A percentile compares a stretch with the other conserved stretches of the same genome.
Conservation (phyloP, 2,113 vertebrate species). For the Brachypodius melanocephalos region DNA sequence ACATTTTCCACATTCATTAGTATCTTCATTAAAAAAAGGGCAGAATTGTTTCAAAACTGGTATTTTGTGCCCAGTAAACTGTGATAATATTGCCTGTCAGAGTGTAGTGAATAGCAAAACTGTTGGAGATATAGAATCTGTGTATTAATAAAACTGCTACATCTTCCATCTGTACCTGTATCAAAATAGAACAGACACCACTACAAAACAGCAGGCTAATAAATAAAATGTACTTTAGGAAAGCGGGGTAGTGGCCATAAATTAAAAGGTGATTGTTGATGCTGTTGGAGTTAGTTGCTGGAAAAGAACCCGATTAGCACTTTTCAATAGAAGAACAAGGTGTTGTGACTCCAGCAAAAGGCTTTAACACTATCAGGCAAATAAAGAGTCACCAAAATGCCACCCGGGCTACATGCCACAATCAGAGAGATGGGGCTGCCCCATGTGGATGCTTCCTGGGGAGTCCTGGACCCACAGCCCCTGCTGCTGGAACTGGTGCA, state of each 20-base stretch:
- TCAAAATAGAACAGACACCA: neutral
- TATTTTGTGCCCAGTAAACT: conserved; percentile 6
- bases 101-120: neutral
- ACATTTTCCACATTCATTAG: conserved; percentile 26
- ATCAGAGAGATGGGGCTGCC: neutral
- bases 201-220: neutral
- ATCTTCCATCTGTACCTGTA: neutral
- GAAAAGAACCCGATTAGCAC: neutral
- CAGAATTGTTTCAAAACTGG: neutral
- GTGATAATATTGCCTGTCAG: neutral
- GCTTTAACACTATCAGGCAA: neutral
- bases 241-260: neutral
- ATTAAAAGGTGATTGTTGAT: neutral
- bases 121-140: neutral
- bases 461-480: neutral
- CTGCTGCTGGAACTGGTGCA: neutral
- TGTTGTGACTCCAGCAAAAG: neutral
- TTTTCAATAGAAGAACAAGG: neutral
- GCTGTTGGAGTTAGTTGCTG: neutral
- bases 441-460: neutral
- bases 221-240: neutral
- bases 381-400: neutral
- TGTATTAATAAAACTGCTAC: neutral
- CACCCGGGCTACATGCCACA: neutral
- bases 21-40: neutral